Conservation (phyloP, 2,113 vertebrate genomes). For the Onychostruthus taczanowskii region DNA sequence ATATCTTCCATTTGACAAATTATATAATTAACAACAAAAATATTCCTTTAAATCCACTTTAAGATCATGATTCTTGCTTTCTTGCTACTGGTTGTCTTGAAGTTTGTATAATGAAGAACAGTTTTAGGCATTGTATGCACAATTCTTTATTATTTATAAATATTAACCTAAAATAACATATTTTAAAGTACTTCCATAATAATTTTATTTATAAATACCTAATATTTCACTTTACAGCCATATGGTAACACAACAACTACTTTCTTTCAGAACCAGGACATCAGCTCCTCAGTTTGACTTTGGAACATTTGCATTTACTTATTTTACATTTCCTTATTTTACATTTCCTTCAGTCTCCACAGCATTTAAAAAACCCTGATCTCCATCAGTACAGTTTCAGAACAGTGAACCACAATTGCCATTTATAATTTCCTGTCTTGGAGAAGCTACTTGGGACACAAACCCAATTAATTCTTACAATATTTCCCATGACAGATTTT, state of each 20-base stretch:
- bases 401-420: background rate
- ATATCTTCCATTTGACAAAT: background rate
- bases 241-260: background rate
- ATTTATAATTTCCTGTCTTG: background rate
- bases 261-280: background rate
- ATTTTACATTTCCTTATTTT: background rate
- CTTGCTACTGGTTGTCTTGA: background rate
- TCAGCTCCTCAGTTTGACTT: background rate
- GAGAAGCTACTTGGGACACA: constrained; percentile 8
- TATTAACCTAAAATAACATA: background rate
- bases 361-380: background rate
- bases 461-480: background rate
- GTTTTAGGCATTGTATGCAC: background rate
- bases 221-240: background rate
- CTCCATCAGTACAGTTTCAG: background rate
- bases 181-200: background rate
- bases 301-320: background rate
- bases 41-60: background rate
- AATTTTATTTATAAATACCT: background rate
- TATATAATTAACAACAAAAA: background rate
- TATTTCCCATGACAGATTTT: constrained; percentile 30
- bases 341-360: background rate
- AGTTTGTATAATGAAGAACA: background rate
- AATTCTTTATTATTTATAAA: background rate
- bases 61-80: background rate